A percentile compares a stretch with the other conserved stretches of the same genome.
Evolutionary conservation across 2,888 invertebrate species (phyloP).

Genomic region (Spodoptera littoralis): DNA sequence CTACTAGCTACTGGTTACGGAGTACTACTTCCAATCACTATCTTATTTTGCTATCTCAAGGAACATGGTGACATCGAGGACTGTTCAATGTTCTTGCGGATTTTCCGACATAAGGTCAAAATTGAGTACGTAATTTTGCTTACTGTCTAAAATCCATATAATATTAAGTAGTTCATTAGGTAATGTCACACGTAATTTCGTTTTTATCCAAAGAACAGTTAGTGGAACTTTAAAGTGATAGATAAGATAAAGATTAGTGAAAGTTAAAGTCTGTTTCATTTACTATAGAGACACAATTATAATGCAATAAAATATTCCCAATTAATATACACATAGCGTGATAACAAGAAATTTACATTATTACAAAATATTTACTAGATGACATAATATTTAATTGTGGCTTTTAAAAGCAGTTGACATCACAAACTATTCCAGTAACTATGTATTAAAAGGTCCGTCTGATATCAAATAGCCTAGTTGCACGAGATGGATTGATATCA

Average conservation of each 20-base stretch:
- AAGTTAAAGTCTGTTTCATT: too few species aligned
- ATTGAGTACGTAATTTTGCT: not conserved
- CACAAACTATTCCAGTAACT: conserved; percentile 25
- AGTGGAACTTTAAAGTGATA: too few species aligned
- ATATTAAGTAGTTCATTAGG: too few species aligned
- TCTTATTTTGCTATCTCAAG: conserved; percentile 4
- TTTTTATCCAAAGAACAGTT: too few species aligned
- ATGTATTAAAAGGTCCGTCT: conserved; percentile 39
- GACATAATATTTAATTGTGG: conserved; percentile 39
- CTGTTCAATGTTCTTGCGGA: too few species aligned
- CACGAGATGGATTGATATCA: conserved; percentile 48
- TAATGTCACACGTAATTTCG: too few species aligned
- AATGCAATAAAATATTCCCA: too few species aligned
- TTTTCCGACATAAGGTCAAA: not conserved
- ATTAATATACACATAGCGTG: too few species aligned
- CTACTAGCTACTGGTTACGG: conserved; percentile 32
- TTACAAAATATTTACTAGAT: conserved; percentile 6
- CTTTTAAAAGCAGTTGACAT: conserved; percentile 20
- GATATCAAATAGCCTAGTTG: conserved; percentile 55
- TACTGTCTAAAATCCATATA: too few species aligned
- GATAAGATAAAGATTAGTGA: too few species aligned
- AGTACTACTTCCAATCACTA: conserved; percentile 37
- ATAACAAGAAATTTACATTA: too few species aligned
- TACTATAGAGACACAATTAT: too few species aligned
- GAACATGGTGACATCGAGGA: not conserved